Conservation (phyloP, 1,140 invertebrate species). For the Hetaerina americana region DNA sequence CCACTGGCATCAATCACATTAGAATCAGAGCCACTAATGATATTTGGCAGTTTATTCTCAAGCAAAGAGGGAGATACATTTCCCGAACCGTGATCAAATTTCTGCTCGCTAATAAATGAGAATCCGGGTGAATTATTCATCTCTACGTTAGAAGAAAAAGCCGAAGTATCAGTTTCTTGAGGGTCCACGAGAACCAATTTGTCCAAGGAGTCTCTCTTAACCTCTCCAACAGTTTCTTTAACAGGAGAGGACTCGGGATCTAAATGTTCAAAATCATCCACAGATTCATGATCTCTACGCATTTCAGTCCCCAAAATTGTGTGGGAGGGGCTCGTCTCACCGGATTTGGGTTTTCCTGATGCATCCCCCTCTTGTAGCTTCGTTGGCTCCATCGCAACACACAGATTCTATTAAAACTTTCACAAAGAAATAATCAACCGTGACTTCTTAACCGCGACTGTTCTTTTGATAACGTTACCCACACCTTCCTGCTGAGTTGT, state of each 20-base stretch:
- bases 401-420: neutral
- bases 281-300: slow-evolving; percentile 6
- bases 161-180: neutral
- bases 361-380: neutral
- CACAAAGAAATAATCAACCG: neutral
- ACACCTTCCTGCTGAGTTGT: neutral
- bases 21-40: neutral
- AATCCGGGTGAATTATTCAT: neutral
- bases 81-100: neutral
- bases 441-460: neutral
- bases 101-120: neutral
- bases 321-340: slow-evolving; percentile 2
- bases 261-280: slow-evolving; percentile 7
- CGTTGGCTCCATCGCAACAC: neutral
- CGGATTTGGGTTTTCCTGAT: slow-evolving; percentile 2
- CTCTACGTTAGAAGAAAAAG: neutral
- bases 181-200: neutral
- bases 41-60: neutral
- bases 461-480: neutral
- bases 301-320: neutral
- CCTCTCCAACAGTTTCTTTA: neutral
- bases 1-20: neutral
- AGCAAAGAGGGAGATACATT: neutral
- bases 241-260: slow-evolving; percentile 5
- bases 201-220: neutral